Conservation (phyloP, 2,888 invertebrate species). For the Pseudoips prasinana region DNA sequence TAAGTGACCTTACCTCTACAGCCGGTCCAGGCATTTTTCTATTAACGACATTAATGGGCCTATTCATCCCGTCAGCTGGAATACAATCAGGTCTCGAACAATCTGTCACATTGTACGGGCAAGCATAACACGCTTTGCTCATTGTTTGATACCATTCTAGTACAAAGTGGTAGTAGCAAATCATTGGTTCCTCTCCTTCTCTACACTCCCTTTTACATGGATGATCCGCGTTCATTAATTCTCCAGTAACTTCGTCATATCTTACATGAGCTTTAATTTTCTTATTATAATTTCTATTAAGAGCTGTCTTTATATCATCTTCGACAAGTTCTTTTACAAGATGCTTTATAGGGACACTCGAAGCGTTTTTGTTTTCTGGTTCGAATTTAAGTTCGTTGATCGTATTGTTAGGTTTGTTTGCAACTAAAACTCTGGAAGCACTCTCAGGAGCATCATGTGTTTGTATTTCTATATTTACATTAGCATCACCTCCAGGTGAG, state of each 20-base stretch:
- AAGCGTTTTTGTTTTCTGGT: slow-evolving; percentile 36
- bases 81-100: slow-evolving; percentile 91
- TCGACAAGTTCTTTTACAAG: slow-evolving; percentile 37
- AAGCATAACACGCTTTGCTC: slow-evolving; percentile 94
- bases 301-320: slow-evolving; percentile 30
- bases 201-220: slow-evolving; percentile 86
- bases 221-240: slow-evolving; percentile 64
- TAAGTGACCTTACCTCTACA: slow-evolving; percentile 89
- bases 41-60: slow-evolving; percentile 90
- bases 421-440: slow-evolving; percentile 63
- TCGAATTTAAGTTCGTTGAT: slow-evolving; percentile 44
- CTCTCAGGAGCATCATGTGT: slow-evolving; percentile 44
- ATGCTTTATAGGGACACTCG: slow-evolving; percentile 29
- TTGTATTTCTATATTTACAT: neutral
- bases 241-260: slow-evolving; percentile 72
- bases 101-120: slow-evolving; percentile 88
- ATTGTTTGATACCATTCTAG: slow-evolving; percentile 92
- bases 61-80: slow-evolving; percentile 89
- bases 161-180: slow-evolving; percentile 87
- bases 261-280: slow-evolving; percentile 57
- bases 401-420: slow-evolving; percentile 40
- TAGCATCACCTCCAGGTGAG: slow-evolving; percentile 6
- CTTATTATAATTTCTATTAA: slow-evolving; percentile 42
- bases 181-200: slow-evolving; percentile 83
- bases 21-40: slow-evolving; percentile 93